These are phyloP conservation scores for Parazoanthus atlanticus DNA, from an alignment of 92 coral and sea anemone genomes.

Conservation along the genomic window DNA sequence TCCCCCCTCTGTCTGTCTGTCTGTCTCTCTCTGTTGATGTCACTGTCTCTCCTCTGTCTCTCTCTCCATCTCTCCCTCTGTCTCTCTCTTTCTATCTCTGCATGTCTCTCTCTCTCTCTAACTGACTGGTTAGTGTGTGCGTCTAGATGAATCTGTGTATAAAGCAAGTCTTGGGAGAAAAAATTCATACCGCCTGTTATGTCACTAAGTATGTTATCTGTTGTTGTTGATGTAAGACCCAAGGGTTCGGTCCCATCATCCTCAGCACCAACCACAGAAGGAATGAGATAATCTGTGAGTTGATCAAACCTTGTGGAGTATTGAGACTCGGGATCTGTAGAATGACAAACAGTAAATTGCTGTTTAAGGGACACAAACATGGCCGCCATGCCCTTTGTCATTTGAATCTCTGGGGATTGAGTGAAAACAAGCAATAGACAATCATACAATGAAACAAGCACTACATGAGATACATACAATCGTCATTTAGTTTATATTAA, in stretches of 20 bases:
- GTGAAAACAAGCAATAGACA: not conserved
- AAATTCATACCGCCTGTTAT: not conserved
- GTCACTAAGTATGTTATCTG: constrained; percentile 6
- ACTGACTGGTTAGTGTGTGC: not conserved
- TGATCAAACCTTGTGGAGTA: not conserved
- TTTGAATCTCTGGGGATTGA: too few relatives aligned
- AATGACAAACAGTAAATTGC: not conserved
- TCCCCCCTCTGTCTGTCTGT: too few relatives aligned
- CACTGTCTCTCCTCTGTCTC: too few relatives aligned
- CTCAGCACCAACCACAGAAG: constrained; percentile 4
- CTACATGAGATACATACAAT: too few relatives aligned
- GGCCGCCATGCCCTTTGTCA: too few relatives aligned
- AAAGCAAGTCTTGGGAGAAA: not conserved
- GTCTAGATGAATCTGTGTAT: not conserved
- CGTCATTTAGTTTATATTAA: too few relatives aligned
- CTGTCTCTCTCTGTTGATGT: not conserved
- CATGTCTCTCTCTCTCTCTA: not conserved
- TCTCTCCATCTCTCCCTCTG: too few relatives aligned
- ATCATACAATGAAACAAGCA: not conserved
- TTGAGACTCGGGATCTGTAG: constrained; percentile 43
- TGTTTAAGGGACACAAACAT: not conserved
- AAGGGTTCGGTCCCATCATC: not conserved
- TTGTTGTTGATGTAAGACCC: not conserved
- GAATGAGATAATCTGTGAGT: constrained; percentile 30
- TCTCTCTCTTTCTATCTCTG: too few relatives aligned